Base-by-base conservation (phyloP, 1,140 invertebrate genomes). In the Leptoteleia sp. region DNA sequence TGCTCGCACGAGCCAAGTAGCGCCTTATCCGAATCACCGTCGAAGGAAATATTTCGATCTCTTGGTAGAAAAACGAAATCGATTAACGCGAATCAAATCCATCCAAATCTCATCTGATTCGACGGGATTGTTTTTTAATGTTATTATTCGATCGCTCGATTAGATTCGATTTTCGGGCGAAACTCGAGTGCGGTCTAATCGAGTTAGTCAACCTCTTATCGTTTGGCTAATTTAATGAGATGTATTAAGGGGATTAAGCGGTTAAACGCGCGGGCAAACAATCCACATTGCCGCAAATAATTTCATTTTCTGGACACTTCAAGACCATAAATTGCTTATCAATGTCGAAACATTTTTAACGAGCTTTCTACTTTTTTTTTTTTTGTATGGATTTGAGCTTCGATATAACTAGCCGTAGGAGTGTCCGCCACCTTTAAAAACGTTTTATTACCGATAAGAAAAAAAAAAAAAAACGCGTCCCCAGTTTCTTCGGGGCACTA, bases 371-470 rank as follows among this genome's bases (percentile, higher is more conserved):
- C n/a, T 22, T 22, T 29, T 45, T 7, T 16, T 40, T 64, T 64
- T 62, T 62, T 12, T 17, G 13, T 6, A 12, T 22, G 31, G 50
- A 40, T n/a, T 1, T 22, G 19, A 13, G 33, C 16, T 27, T 27
- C 11, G 11, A 40, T 8, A 16, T 16, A 38, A 33, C 38, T 12
- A 35, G 29, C 6, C 5, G 19, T 35, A 50, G 29, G 42, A 25
- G 57, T 61, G 42, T 27, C 55, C 25, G 27, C 16, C 12, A 17
- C 42, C 40, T 22, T 50, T 59, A 70, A 70, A 59, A 59, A 16
- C 54, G 33, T 50, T 70, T 70, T 59, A 70, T 59, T 70, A 33
- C 65, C 65, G 54, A 70, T 70, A 70, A 70, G 43, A 65, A 47
- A 55, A 61, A 55, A 55, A 61, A n/a, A n/a, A n/a, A n/a, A n/a